Evolutionary conservation across 2,797 vertebrate genomes (phyloP).

Genomic region (Acanthurus lineatus): DNA sequence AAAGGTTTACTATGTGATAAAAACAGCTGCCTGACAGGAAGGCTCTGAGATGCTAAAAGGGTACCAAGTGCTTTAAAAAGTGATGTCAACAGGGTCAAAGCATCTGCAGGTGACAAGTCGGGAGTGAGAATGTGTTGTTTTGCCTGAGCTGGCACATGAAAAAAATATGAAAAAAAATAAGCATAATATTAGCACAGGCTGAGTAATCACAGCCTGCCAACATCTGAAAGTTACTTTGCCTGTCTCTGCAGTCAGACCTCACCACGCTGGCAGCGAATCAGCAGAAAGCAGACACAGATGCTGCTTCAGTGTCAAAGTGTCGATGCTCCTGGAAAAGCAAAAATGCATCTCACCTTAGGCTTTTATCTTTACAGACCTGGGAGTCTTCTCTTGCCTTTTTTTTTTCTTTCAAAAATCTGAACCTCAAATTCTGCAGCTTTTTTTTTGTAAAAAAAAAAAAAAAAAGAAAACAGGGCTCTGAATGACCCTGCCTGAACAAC

Average conservation of each 20-base stretch:
- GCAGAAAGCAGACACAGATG: slow-evolving; percentile 24
- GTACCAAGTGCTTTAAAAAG: no score
- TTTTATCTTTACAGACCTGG: slow-evolving; percentile 46
- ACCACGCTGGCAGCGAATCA: slow-evolving; percentile 28
- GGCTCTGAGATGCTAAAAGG: no score
- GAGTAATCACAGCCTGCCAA: slow-evolving; percentile 57
- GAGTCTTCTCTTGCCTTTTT: neutral
- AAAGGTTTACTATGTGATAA: no score
- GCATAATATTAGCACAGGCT: slow-evolving; percentile 22
- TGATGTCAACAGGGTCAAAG: no score
- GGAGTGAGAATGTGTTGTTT: slow-evolving; percentile 1
- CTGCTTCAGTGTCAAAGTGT: slow-evolving; percentile 42
- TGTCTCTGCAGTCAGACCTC: slow-evolving; percentile 39
- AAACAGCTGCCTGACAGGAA: no score
- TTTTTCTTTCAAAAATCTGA: no score
- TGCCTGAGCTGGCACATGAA: slow-evolving; percentile 43
- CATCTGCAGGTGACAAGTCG: no score
- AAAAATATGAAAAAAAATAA: slow-evolving; percentile 44
- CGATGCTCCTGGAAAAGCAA: slow-evolving; percentile 32
- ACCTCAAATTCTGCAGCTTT: neutral
- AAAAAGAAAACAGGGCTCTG: slow-evolving; percentile 9
- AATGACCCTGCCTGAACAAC: slow-evolving; percentile 24
- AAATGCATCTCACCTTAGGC: slow-evolving; percentile 38
- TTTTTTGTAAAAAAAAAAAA: neutral
- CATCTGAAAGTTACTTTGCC: slow-evolving; percentile 29